Base-by-base conservation (phyloP, 2,888 invertebrate species). In the Emesis furor region DNA sequence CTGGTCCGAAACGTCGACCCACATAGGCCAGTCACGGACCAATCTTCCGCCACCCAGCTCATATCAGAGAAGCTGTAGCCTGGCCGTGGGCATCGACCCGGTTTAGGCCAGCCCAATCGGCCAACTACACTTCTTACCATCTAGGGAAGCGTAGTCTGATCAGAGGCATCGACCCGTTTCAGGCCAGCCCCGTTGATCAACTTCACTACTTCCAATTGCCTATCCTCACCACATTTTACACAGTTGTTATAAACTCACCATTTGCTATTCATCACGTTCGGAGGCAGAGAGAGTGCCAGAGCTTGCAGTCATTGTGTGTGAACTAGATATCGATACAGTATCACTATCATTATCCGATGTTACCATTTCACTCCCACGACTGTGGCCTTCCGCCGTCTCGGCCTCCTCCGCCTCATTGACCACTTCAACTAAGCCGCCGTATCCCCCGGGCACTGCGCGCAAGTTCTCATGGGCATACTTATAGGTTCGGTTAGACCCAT, bases 401-500 rank as follows among this genome's bases (percentile, higher is more conserved):
- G 59, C 24, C 59, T 59, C 59, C 59, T 59, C 17, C 24, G 5
- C 24, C n/a, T 59, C 4, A 59, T 59, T 59, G n/a, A 24, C 59
- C 7, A 59, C 59, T 59, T 59, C 17, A 59, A 59, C 8, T 2
- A 24, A 59, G 8, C 59, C 59, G 8, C 59, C 1, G n/a, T 59
- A 30, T n/a, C 82, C 86, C 30, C 71, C 14, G 55, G 83, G 83
- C 35, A 85, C 81, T 30, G 10, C n/a, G 12, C 83, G 85, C 30
- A 85, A 74, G 51, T 81, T 87, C n/a, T 87, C 84, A 51, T 86
- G 84, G 2, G 87, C 37, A 14, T 84, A 83, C 59, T 87, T 86
- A 51, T 77, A 80, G 2, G 35, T 73, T 24, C 87, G 46, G 46
- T 84, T 73, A 32, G 84, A 77, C 2, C 83, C 75, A 76, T 73